These are phyloP conservation scores for Pristionchus entomophagus DNA, from an alignment of 2,888 invertebrate species.

Conservation along the genomic window DNA sequence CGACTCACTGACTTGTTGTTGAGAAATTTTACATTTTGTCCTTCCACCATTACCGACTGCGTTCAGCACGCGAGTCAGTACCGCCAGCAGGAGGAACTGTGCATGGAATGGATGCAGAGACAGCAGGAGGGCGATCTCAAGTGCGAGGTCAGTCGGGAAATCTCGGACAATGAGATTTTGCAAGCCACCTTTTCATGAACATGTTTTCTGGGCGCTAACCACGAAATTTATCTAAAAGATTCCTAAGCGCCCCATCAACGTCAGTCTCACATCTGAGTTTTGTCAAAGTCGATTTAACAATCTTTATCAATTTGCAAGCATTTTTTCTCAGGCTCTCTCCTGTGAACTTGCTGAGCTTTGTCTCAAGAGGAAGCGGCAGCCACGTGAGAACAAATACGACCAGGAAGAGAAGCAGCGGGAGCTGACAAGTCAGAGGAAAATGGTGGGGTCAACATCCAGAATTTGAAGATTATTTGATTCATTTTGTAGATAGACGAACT, in stretches of 20 bases:
- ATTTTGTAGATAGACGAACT: background rate
- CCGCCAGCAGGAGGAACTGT: constrained; percentile 20
- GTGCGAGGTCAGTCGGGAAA: background rate
- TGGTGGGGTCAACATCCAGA: background rate
- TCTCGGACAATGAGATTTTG: background rate
- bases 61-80: constrained; percentile 23
- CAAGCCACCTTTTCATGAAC: background rate
- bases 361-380: constrained; percentile 1
- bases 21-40: no score
- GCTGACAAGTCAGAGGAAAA: constrained; percentile 6
- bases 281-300: background rate
- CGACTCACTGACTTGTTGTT: no score
- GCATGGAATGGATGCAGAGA: constrained; percentile 41
- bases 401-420: constrained; percentile 8
- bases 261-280: background rate
- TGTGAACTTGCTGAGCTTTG: background rate
- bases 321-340: background rate
- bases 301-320: background rate
- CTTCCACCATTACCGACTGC: no score
- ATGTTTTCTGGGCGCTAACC: background rate
- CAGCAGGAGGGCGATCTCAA: constrained; percentile 23
- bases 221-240: no score
- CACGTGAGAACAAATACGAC: constrained; percentile 21
- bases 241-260: background rate
- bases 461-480: background rate